A percentile compares a stretch with the other conserved stretches of the same genome.
phyloP scores from a whole-genome alignment of 2,797 vertebrate genomes.

The Accipiter fasciatus region DNA sequence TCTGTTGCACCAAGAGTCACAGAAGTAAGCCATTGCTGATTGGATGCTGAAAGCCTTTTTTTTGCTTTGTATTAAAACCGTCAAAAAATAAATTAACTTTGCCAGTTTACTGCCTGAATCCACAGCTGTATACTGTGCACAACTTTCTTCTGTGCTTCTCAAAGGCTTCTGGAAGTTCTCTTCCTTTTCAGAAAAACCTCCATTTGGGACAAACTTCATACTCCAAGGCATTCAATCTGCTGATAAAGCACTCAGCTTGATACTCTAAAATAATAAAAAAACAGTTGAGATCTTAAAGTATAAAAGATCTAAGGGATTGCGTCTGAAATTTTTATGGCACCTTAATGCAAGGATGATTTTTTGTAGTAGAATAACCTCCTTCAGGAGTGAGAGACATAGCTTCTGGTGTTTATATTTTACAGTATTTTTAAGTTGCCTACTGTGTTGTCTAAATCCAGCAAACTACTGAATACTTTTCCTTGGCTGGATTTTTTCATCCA shows the following conservation, averaged over 20 bases:
- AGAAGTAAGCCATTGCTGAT: background rate
- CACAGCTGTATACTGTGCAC: background rate
- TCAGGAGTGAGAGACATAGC: background rate
- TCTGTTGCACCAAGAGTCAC: background rate
- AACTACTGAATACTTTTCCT: background rate
- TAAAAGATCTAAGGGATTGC: too few relatives aligned
- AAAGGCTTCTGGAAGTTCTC: background rate
- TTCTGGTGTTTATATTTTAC: background rate
- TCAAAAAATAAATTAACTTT: background rate
- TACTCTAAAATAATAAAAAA: background rate
- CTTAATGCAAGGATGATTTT: background rate
- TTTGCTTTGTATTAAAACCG: background rate
- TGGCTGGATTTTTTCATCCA: background rate
- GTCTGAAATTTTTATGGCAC: background rate
- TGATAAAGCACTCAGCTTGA: background rate
- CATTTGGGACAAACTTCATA: background rate
- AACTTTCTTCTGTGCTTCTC: fast-evolving
- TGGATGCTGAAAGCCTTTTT: background rate
- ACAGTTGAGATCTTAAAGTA: background rate
- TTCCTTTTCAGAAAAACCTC: background rate
- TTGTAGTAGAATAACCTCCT: background rate
- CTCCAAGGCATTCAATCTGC: background rate
- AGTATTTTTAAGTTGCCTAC: background rate
- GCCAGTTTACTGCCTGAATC: background rate
- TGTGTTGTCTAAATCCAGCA: background rate